These are phyloP conservation scores for Mycogona germanica DNA, from an alignment of 2,888 invertebrate genomes.

Conservation along the genomic window DNA sequence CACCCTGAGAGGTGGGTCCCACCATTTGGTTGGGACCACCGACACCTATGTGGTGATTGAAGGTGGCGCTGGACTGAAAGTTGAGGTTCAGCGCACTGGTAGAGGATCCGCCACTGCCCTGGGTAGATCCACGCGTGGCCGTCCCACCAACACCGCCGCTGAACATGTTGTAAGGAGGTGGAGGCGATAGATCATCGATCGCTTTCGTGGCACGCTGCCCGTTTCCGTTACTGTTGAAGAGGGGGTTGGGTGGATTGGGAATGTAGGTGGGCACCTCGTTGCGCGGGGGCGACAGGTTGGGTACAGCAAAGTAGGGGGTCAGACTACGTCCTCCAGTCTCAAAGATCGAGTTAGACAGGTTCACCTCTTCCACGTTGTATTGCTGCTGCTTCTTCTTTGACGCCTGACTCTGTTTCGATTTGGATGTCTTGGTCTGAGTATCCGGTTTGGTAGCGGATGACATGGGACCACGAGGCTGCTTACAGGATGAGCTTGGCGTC, in stretches of 20 bases:
- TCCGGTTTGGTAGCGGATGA: constrained; percentile 9
- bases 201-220: constrained; percentile 26
- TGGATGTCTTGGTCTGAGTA: not conserved
- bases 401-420: constrained; percentile 22
- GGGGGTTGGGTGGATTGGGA: constrained; percentile 26
- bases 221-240: constrained; percentile 28
- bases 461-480: too few species aligned
- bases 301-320: constrained; percentile 31
- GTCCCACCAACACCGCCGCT: too few species aligned
- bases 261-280: constrained; percentile 31
- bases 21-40: constrained; percentile 5
- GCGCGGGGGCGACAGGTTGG: constrained; percentile 29
- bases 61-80: constrained; percentile 1
- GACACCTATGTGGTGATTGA: not conserved
- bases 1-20: not conserved
- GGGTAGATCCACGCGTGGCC: constrained; percentile 28
- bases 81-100: constrained; percentile 22
- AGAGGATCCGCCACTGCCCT: constrained; percentile 28
- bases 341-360: constrained; percentile 27
- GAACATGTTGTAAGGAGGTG: too few species aligned
- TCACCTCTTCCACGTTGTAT: constrained; percentile 28
- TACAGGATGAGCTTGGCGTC: too few species aligned
- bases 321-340: constrained; percentile 28
- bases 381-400: constrained; percentile 17
- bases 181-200: constrained; percentile 22